A percentile compares a stretch with the other conserved stretches of the same genome.
phyloP scores from a whole-genome alignment of 2,797 vertebrate species.

The Alectoris magna region DNA sequence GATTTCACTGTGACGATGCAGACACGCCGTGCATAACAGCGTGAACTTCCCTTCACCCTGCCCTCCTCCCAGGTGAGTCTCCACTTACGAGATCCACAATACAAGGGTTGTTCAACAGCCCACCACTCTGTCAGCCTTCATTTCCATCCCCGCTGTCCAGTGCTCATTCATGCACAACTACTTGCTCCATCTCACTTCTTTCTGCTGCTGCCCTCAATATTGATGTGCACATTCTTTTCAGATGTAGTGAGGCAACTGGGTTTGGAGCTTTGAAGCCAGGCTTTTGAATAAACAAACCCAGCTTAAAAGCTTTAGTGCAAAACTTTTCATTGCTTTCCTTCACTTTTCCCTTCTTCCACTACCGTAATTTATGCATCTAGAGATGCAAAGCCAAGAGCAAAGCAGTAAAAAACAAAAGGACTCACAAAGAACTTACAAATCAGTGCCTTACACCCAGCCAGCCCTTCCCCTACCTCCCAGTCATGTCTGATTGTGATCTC shows the following conservation, averaged over 20 bases:
- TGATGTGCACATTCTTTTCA: background rate
- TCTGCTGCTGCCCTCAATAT: background rate
- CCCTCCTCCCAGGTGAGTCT: background rate
- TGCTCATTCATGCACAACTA: background rate
- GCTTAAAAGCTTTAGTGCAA: background rate
- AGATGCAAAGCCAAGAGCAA: background rate
- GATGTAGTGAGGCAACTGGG: background rate
- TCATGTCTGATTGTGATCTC: background rate
- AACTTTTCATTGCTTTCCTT: background rate
- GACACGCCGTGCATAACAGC: background rate
- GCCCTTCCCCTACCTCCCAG: background rate
- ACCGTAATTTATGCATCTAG: background rate
- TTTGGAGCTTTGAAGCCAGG: background rate
- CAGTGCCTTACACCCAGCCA: background rate
- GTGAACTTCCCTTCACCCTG: constrained; percentile 32
- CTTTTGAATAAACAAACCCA: background rate
- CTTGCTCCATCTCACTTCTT: background rate
- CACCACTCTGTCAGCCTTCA: background rate
- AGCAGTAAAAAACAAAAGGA: background rate
- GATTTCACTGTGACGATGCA: background rate
- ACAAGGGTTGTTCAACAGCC: background rate
- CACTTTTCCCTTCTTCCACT: background rate
- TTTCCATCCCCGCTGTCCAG: background rate
- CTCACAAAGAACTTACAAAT: background rate
- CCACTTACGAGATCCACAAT: background rate